Evolutionary conservation across 2,797 vertebrate species (phyloP).

Genomic region (Triplophysa bombifrons): DNA sequence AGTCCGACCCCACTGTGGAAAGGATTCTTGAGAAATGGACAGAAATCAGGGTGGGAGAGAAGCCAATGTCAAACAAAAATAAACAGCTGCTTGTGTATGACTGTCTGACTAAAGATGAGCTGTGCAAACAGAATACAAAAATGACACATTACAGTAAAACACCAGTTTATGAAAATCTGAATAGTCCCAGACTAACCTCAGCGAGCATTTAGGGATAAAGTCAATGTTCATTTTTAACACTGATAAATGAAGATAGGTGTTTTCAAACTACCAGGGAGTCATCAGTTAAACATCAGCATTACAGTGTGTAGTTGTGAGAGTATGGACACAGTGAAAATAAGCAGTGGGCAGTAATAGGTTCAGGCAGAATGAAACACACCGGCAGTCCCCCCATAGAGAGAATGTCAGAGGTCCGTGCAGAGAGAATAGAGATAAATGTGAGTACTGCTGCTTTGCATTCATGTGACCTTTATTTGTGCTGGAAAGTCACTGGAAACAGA

Average conservation of each 20-base stretch:
- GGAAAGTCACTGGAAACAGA: constrained; percentile 32
- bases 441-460: constrained; percentile 22
- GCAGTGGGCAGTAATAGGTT: constrained; percentile 27
- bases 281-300: not conserved
- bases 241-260: not conserved
- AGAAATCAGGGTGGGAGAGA: not conserved
- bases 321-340: constrained; percentile 8
- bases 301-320: constrained; percentile 6
- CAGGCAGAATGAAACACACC: constrained; percentile 11
- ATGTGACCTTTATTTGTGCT: constrained; percentile 44
- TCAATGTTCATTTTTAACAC: not conserved
- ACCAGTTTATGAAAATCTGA: not conserved
- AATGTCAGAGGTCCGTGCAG: constrained; percentile 35
- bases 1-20: constrained; percentile 90
- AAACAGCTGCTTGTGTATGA: not conserved
- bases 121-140: not conserved
- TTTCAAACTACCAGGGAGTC: not conserved
- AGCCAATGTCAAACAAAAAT: not conserved
- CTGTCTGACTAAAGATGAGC: no score
- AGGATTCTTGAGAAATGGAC: constrained; percentile 80
- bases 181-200: not conserved
- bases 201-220: not conserved
- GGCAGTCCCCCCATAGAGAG: not conserved
- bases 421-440: constrained; percentile 39
- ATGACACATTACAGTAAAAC: not conserved